Evolutionary conservation across 1,140 invertebrate genomes (phyloP), one percentile per base, ranked within the genome.

Genomic region (Yoshiicerus persimilis): DNA sequence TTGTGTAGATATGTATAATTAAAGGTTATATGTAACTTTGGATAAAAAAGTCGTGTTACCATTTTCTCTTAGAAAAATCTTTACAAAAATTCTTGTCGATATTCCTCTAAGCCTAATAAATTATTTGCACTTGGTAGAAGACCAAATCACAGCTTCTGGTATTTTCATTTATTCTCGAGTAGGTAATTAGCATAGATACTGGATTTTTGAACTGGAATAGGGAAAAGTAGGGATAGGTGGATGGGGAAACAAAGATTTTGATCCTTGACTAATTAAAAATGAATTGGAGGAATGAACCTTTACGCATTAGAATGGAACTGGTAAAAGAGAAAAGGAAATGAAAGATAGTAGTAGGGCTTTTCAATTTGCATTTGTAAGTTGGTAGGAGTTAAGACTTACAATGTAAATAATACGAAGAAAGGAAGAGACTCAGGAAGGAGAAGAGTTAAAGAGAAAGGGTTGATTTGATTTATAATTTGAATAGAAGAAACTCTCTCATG

Each of bases 401-500:
- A n/a, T 20, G 20, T 23, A 80, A 32, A 80, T 34, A 36, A 36
- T 36, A 80, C 4, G 34, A 56, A 38, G 41, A 47, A 84, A 10
- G 83, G 23, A 47, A 84, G 80, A 56, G 38, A 30, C 4, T 5
- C 38, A 84, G 23, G 39, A 84, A 20, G 32, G 41, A 47, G n/a
- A 0, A 10, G 38, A 47, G 23, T 25, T 16, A 84, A 23, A 47
- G 38, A 56, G 41, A 47, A 47, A 47, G 41, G 38, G 83, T 47
- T 80, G 75, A 80, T 80, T 80, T 80, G 75, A 80, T 80, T 80
- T 80, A 80, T 80, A 87, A 87, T 56, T 83, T 87, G 86, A 87
- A 87, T 84, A 62, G 75, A 87, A 39, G 70, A 83, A 83, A 87
- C 70, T 66, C 86, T 80, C 47, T 87, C 38, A 87, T 87, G 86